Evolutionary conservation across 2,888 invertebrate genomes (phyloP).

Genomic region (Hypselothyrea guttata): DNA sequence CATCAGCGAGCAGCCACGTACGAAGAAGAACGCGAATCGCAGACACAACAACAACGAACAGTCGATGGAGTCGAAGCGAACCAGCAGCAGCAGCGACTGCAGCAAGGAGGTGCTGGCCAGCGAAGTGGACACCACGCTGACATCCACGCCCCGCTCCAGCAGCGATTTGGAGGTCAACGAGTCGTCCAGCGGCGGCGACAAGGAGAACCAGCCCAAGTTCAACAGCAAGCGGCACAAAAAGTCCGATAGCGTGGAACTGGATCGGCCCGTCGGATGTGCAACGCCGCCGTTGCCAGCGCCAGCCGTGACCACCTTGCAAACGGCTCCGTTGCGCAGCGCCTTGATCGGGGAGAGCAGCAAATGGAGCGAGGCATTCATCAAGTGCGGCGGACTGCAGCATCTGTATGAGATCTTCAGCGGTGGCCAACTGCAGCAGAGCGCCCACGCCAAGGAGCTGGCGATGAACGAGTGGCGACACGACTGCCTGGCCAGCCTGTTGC

Average conservation of each 20-base stretch:
- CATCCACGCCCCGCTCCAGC: slow-evolving; percentile 45
- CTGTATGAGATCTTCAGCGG: slow-evolving; percentile 96
- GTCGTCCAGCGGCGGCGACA: slow-evolving; percentile 62
- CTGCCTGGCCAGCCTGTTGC: slow-evolving; percentile 92
- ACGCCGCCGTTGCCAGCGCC: slow-evolving; percentile 52
- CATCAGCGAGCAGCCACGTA: slow-evolving; percentile 60
- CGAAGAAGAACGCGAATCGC: slow-evolving; percentile 55
- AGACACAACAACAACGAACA: slow-evolving; percentile 70
- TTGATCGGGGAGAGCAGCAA: slow-evolving; percentile 58
- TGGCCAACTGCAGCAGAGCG: slow-evolving; percentile 89
- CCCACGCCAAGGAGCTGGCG: slow-evolving; percentile 84
- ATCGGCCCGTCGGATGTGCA: slow-evolving; percentile 50
- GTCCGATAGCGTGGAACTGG: slow-evolving; percentile 47
- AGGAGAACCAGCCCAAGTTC: slow-evolving; percentile 75
- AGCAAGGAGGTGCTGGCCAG: slow-evolving; percentile 33
- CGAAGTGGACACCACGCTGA: slow-evolving; percentile 48
- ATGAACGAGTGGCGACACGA: slow-evolving; percentile 95
- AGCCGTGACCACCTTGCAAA: slow-evolving; percentile 5
- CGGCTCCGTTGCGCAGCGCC: slow-evolving; percentile 30
- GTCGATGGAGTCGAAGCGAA: slow-evolving; percentile 53
- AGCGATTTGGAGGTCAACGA: slow-evolving; percentile 40
- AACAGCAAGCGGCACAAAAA: slow-evolving; percentile 69
- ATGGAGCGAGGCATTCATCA: slow-evolving; percentile 92
- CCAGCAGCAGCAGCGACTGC: slow-evolving; percentile 45
- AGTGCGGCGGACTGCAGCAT: slow-evolving; percentile 93